phyloP scores from a whole-genome alignment of 2,888 invertebrate species.

The Amphipoea lucens region DNA sequence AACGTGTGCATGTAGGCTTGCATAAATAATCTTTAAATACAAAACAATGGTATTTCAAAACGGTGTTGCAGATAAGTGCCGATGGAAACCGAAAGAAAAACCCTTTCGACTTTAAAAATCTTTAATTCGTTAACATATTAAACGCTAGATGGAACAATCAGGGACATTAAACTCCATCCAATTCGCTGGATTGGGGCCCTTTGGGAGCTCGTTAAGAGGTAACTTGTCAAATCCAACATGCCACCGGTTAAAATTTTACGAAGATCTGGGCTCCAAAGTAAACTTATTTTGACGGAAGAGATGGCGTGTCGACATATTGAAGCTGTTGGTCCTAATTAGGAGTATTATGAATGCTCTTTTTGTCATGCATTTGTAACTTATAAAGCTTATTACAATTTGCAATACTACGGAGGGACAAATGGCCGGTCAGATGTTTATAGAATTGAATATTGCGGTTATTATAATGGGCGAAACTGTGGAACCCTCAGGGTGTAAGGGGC shows the following conservation, averaged over 20 bases:
- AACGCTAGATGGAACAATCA: slow-evolving; percentile 61
- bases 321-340: slow-evolving; percentile 7
- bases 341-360: slow-evolving; percentile 5
- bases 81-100: slow-evolving; percentile 20
- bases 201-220: slow-evolving; percentile 66
- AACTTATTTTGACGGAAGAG: slow-evolving; percentile 52
- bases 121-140: slow-evolving; percentile 61
- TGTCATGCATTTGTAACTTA: not conserved
- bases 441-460: slow-evolving; percentile 25
- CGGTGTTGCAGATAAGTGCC: not conserved
- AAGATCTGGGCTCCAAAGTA: slow-evolving; percentile 59
- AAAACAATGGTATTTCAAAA: not conserved
- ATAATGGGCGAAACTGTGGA: slow-evolving; percentile 11
- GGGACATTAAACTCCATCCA: slow-evolving; percentile 61
- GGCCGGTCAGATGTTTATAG: not conserved
- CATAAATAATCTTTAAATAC: slow-evolving; percentile 11
- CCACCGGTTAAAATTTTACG: slow-evolving; percentile 58
- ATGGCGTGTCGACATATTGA: slow-evolving; percentile 46
- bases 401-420: not conserved
- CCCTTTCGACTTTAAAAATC: slow-evolving; percentile 32
- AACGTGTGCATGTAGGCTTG: not conserved
- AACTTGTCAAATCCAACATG: slow-evolving; percentile 74
- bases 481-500: slow-evolving; percentile 27
- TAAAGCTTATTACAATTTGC: not conserved
- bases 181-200: slow-evolving; percentile 48